Conservation (phyloP, 2,113 vertebrate genomes). For the Tichodroma muraria region DNA sequence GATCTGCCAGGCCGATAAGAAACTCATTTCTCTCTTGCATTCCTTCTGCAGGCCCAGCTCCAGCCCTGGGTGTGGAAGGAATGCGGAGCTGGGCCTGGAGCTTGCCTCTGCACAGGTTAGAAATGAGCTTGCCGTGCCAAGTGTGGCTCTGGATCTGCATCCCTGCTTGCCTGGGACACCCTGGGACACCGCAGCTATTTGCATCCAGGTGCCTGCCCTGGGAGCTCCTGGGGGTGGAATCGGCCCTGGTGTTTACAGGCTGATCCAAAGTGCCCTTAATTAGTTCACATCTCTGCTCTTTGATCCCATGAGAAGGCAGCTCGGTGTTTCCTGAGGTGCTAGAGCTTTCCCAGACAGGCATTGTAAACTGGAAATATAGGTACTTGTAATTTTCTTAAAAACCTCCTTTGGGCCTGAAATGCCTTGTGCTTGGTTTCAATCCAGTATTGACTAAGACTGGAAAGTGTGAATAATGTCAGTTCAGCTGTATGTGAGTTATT, state of each 20-base stretch:
- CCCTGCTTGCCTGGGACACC: background rate
- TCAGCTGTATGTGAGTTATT: constrained; percentile 36
- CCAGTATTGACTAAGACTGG: constrained; percentile 46
- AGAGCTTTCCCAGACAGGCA: constrained; percentile 12
- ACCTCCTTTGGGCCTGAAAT: constrained; percentile 24
- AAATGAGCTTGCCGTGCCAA: background rate
- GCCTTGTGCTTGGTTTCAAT: constrained; percentile 46
- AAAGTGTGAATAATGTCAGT: constrained; percentile 55
- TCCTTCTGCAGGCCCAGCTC: constrained; percentile 12
- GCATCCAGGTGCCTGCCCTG: background rate
- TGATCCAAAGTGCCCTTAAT: background rate
- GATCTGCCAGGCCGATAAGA: constrained; percentile 26
- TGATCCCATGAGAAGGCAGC: background rate
- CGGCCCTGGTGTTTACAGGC: background rate
- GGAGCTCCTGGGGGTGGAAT: background rate
- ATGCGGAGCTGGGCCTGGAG: background rate
- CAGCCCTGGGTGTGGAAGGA: constrained; percentile 19
- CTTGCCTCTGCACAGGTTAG: background rate
- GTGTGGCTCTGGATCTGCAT: background rate
- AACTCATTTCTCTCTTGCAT: background rate
- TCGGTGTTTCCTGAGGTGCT: background rate
- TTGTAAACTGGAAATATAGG: background rate
- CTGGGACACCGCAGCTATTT: background rate
- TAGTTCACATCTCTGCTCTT: background rate
- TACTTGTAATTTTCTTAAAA: constrained; percentile 9